phyloP scores from a whole-genome alignment of 2,113 vertebrate genomes.

The Poeciliopsis occidentalis region DNA sequence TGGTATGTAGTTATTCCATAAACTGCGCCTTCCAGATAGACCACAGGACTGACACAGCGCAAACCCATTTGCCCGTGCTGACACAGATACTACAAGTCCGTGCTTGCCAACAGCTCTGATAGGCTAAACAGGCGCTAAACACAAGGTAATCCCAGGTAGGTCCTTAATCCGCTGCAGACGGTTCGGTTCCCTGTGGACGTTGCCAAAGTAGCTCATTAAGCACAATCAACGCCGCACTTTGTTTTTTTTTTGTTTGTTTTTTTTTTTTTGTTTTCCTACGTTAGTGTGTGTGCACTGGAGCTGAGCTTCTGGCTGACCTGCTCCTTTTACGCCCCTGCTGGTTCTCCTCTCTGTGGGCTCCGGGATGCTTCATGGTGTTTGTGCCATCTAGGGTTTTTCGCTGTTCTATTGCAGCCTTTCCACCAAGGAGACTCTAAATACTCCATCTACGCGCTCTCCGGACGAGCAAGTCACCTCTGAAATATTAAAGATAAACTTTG shows the following conservation, averaged over 20 bases:
- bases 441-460: constrained; percentile 1
- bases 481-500: constrained; percentile 16
- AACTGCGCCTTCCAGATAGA: not conserved
- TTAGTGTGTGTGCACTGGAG: no score
- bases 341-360: no score
- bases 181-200: constrained; percentile 21
- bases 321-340: no score
- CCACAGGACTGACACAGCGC: not conserved
- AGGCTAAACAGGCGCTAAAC: constrained; percentile 60
- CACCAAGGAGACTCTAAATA: constrained; percentile 26
- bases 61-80: not conserved
- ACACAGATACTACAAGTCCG: not conserved
- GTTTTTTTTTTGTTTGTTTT: no score
- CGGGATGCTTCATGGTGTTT: no score
- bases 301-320: no score
- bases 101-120: constrained; percentile 31
- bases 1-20: not conserved
- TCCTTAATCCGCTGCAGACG: constrained; percentile 66
- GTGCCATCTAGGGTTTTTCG: no score
- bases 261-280: no score
- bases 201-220: constrained; percentile 47
- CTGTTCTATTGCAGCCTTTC: no score
- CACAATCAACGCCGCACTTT: no score
- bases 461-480: constrained; percentile 9
- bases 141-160: constrained; percentile 64